Percentiles rank a stretch among this genome's conserved stretches.
Evolutionary conservation across 92 coral and sea anemone genomes (phyloP).

Genomic region (Meandrina meandrites): DNA sequence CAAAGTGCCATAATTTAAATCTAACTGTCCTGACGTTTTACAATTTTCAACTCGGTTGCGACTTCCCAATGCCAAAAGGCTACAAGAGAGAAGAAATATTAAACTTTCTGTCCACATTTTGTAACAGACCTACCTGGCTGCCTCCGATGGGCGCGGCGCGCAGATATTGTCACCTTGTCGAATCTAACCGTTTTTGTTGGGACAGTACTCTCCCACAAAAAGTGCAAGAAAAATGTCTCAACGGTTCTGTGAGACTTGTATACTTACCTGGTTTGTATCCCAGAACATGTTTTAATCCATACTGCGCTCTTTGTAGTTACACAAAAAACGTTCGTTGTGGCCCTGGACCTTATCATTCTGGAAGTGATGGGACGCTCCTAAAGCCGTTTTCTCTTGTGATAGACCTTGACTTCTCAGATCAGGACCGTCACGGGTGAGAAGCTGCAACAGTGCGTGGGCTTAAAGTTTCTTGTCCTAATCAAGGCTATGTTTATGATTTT

Average conservation of each 20-base stretch:
- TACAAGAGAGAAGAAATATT: background rate
- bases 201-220: background rate
- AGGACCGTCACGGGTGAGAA: background rate
- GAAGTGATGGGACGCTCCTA: too few species aligned
- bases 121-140: background rate
- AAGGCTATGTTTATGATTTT: conserved; percentile 14
- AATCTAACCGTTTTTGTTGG: background rate
- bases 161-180: background rate
- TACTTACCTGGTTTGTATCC: background rate
- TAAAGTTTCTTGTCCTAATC: background rate
- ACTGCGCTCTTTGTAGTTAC: background rate
- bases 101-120: background rate
- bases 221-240: background rate
- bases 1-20: background rate
- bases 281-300: background rate
- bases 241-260: background rate
- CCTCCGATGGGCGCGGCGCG: background rate
- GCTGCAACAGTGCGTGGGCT: background rate
- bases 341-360: background rate
- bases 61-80: background rate
- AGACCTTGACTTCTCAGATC: background rate
- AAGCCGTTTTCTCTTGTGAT: conserved; percentile 18
- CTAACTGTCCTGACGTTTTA: background rate
- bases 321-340: background rate
- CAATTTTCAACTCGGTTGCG: background rate